These are phyloP conservation scores for Apis laboriosa DNA, from an alignment of 1,140 invertebrate species.

Conservation along the genomic window DNA sequence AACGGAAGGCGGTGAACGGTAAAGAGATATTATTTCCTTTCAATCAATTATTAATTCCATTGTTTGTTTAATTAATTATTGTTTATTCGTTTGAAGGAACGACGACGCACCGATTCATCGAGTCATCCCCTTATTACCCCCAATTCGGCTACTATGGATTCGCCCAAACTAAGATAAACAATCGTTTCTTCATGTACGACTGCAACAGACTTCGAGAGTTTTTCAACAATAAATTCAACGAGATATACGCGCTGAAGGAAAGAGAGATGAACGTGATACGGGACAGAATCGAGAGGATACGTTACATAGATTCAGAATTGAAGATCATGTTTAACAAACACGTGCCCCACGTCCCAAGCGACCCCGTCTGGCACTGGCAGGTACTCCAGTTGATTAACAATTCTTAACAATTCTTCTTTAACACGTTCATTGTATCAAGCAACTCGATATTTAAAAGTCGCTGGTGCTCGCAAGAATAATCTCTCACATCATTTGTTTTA, in stretches of 20 bases:
- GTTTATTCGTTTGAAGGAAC: constrained; percentile 64
- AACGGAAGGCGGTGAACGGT: constrained; percentile 53
- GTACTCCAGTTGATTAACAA: not conserved
- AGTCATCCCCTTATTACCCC: constrained; percentile 72
- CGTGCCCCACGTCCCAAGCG: constrained; percentile 55
- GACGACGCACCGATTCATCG: constrained; percentile 77
- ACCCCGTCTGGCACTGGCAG: constrained; percentile 72
- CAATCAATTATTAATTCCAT: no score
- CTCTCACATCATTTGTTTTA: no score
- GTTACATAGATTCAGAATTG: constrained; percentile 73
- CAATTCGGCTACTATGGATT: constrained; percentile 78
- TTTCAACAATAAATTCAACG: constrained; percentile 81
- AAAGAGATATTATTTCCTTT: not conserved
- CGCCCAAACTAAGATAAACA: constrained; percentile 73
- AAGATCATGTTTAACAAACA: constrained; percentile 65
- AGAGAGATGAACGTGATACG: constrained; percentile 66
- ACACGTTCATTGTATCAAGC: no score
- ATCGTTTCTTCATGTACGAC: constrained; percentile 70
- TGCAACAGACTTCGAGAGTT: constrained; percentile 71
- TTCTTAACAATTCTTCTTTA: no score
- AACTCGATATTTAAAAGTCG: no score
- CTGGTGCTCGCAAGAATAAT: no score
- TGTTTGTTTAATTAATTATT: no score
- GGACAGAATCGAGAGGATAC: constrained; percentile 72
- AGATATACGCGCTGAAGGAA: constrained; percentile 77